Evolutionary conservation across 2,888 invertebrate species (phyloP).

Genomic region (Dinocampus coccinellae): DNA sequence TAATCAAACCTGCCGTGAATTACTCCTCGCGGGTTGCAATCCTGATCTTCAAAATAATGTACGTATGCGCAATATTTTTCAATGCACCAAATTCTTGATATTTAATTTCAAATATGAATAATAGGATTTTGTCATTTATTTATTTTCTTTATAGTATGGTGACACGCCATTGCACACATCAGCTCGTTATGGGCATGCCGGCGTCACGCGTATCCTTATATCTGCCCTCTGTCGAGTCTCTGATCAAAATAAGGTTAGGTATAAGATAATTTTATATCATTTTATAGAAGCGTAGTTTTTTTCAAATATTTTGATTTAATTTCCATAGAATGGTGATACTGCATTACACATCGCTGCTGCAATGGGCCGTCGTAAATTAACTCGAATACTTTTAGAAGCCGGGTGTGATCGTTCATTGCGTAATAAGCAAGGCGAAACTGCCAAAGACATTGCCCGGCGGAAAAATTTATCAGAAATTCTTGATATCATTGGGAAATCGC

Average conservation of each 20-base stretch:
- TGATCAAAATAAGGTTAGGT: constrained; percentile 91
- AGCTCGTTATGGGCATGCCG: constrained; percentile 95
- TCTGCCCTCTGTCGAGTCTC: constrained; percentile 89
- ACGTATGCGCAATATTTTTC: constrained; percentile 57
- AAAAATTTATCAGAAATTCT: constrained; percentile 90
- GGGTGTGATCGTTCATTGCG: constrained; percentile 79
- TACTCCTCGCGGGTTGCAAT: constrained; percentile 88
- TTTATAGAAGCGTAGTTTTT: no score
- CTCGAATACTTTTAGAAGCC: constrained; percentile 89
- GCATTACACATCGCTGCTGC: constrained; percentile 94
- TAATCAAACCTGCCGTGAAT: constrained; percentile 92
- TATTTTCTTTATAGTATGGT: constrained; percentile 79
- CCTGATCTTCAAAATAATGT: constrained; percentile 93
- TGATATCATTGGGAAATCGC: constrained; percentile 74
- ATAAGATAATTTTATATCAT: no score
- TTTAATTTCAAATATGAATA: not conserved
- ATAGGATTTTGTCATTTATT: not conserved
- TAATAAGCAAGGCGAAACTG: constrained; percentile 92
- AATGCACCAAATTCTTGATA: no score
- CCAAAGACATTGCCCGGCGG: constrained; percentile 88
- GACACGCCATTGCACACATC: constrained; percentile 96
- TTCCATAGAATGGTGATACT: constrained; percentile 86
- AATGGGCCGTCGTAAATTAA: constrained; percentile 92
- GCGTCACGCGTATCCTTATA: constrained; percentile 92
- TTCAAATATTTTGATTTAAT: not conserved